A percentile compares a stretch with the other conserved stretches of the same genome.
These are phyloP conservation scores for Fundulus diaphanus DNA, from an alignment of 2,797 vertebrate species.

Conservation along the genomic window DNA sequence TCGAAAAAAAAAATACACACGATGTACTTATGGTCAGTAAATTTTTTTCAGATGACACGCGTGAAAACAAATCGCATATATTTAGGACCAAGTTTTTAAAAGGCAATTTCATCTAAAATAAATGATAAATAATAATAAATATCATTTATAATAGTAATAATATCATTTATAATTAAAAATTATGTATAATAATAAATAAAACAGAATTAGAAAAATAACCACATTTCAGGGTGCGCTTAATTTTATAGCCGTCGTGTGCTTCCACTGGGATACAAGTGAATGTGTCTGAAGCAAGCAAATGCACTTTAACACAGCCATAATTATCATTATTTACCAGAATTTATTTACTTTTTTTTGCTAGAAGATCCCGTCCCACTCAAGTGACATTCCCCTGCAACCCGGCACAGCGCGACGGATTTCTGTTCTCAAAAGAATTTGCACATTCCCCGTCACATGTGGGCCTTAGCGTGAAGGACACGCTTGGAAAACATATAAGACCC, in stretches of 20 bases:
- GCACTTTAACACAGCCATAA: not conserved
- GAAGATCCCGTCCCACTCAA: constrained; percentile 1
- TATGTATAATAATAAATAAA: too few relatives aligned
- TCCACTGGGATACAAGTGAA: not conserved
- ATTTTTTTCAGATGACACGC: not conserved
- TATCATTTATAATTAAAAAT: too few relatives aligned
- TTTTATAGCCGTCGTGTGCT: not conserved
- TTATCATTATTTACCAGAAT: not conserved
- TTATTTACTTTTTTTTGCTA: not conserved
- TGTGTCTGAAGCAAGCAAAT: not conserved
- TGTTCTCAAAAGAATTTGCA: not conserved
- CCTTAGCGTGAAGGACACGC: constrained; percentile 1
- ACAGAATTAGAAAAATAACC: not conserved
- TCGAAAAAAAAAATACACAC: not conserved
- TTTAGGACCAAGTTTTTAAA: not conserved
- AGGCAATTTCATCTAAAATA: not conserved
- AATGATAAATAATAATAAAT: too few relatives aligned
- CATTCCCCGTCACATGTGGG: not conserved
- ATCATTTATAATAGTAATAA: too few relatives aligned
- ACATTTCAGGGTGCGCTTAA: not conserved
- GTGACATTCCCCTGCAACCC: not conserved
- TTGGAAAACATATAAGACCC: not conserved
- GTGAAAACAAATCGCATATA: not conserved
- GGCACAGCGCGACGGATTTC: not conserved
- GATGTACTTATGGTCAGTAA: not conserved